Base-by-base conservation (phyloP, 2,113 vertebrate species). In the Saiga tatarica region DNA sequence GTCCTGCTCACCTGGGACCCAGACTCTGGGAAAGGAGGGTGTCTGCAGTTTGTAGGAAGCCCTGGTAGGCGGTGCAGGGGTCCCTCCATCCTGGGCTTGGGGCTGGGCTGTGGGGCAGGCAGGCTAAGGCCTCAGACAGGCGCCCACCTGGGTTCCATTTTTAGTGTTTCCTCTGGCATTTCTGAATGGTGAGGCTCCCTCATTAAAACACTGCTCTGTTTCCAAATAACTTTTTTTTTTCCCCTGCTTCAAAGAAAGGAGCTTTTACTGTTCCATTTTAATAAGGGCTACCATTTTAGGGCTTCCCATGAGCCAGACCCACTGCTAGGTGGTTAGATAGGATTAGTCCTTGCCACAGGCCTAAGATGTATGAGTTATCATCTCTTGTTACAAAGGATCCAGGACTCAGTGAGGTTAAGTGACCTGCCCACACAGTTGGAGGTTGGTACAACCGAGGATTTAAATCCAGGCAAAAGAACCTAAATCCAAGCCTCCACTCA, bases 1-100 rank as follows among this genome's bases (percentile, higher is more conserved):
- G 39, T 85, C 30, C 93, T 57, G 9, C 26, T 88, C 91, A 59
- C 26, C 11, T 0, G 11, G 45, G 17, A 90, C 28, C 45, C 47
- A 42, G 47, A 42, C 19, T 13, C 17, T 47, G 36, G 64, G 64
- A 79, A 79, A 42, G 67, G 60, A 36, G 67, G 21, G 67, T 74
- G 23, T 14, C 4, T 95, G 97, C 30, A 47, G 71, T 97, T 88
- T 62, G 88, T 10, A 2, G 21, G 57, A 47, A 12, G 13, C 2
- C 82, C 97, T 97, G 83, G 95, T 55, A 97, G 97, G 91, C 86
- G 86, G 98, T 79, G 92, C 86, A 74, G 53, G 64, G 96, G 95
- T 59, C 57, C 30, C 78, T 53, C 12, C 3, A 9, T 25, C 3
- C 1, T 16, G 5, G 85, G 95, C 62, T 81, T 26, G 42, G 45